These are phyloP conservation scores for Pseudocheirus occidentalis DNA, from an alignment of 2,797 vertebrate genomes.

Conservation along the genomic window DNA sequence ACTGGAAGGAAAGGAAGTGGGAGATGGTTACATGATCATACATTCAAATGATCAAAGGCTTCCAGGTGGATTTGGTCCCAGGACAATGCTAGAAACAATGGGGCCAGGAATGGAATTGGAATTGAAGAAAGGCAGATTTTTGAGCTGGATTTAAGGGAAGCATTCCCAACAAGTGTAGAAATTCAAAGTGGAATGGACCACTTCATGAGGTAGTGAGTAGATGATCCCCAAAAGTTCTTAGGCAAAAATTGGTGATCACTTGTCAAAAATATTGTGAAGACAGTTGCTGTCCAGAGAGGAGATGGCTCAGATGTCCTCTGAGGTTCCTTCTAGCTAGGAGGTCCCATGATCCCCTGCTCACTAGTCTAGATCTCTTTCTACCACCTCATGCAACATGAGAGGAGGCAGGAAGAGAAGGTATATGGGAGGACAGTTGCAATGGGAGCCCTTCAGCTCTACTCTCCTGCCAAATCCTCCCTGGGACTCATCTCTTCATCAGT, in stretches of 20 bases:
- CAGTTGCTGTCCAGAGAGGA: background rate
- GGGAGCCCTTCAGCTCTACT: background rate
- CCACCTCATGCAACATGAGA: background rate
- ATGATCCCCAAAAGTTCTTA: background rate
- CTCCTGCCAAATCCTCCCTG: background rate
- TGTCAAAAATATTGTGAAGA: background rate
- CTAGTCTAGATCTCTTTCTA: background rate
- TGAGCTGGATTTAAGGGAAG: background rate
- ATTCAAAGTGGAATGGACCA: background rate
- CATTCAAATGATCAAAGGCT: background rate
- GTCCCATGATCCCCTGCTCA: background rate
- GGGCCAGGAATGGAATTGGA: background rate
- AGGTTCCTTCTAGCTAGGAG: background rate
- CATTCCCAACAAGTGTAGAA: background rate
- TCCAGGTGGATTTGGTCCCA: background rate
- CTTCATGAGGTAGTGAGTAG: background rate
- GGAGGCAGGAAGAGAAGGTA: background rate
- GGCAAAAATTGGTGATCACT: background rate
- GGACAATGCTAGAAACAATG: background rate
- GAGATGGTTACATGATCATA: background rate
- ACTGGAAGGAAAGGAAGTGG: background rate
- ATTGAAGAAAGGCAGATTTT: background rate
- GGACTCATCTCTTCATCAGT: background rate
- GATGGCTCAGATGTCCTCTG: background rate
- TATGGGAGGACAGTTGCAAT: background rate